phyloP scores from a whole-genome alignment of 2,113 vertebrate species.

The Oenanthe melanoleuca region DNA sequence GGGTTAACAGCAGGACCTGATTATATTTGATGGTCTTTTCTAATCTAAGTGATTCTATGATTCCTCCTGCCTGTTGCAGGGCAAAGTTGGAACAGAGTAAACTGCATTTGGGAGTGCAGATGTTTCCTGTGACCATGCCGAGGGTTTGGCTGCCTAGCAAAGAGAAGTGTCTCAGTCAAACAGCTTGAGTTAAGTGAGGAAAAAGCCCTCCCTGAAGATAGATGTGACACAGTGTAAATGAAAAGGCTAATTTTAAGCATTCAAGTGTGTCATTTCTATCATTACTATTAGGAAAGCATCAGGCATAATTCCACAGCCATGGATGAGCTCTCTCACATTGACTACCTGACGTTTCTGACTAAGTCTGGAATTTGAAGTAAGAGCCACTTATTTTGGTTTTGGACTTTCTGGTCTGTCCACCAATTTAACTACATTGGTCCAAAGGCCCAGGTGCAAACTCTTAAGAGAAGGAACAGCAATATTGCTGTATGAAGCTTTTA shows the following conservation, averaged over 20 bases:
- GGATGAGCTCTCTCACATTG: background rate
- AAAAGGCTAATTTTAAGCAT: background rate
- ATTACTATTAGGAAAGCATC: constrained; percentile 12
- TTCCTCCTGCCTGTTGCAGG: background rate
- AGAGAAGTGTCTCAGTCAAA: background rate
- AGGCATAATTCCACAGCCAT: background rate
- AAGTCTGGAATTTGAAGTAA: background rate
- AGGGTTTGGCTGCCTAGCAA: background rate
- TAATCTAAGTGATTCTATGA: background rate
- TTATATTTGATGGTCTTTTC: background rate
- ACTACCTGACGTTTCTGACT: background rate
- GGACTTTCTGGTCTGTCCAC: background rate
- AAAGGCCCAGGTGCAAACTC: background rate
- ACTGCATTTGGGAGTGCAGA: background rate
- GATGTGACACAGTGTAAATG: background rate
- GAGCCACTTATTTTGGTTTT: background rate
- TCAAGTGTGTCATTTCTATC: background rate
- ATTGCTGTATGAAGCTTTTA: background rate
- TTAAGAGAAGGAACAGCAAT: background rate
- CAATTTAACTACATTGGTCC: background rate
- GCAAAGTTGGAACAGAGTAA: background rate
- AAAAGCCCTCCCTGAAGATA: background rate
- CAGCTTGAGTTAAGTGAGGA: background rate
- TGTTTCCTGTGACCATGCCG: background rate
- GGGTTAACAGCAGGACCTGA: accelerated